phyloP scores from a whole-genome alignment of 2,888 invertebrate species.

The Sylvicola cinctus region DNA sequence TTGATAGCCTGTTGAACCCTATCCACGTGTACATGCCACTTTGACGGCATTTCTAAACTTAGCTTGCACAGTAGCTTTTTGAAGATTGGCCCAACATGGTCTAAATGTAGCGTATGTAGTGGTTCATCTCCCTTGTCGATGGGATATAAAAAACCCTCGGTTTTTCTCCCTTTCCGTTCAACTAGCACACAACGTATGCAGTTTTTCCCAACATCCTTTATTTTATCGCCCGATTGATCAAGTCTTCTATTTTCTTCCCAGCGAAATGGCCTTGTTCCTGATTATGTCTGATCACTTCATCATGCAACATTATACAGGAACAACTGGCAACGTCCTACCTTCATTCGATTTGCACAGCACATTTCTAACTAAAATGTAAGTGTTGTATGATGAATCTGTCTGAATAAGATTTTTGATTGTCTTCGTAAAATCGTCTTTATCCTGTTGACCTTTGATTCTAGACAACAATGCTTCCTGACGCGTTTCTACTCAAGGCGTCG shows the following conservation, averaged over 20 bases:
- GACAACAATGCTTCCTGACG: not conserved
- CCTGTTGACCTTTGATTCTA: not conserved
- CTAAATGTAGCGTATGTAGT: not conserved
- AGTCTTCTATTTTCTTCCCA: not conserved
- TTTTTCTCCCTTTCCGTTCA: not conserved
- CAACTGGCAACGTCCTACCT: not conserved
- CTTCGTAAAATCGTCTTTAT: not conserved
- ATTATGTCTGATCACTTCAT: not conserved
- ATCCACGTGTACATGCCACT: no score
- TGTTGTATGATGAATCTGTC: not conserved
- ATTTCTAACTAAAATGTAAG: not conserved
- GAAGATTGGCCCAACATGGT: not conserved
- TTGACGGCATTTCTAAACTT: no score
- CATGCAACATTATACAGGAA: not conserved
- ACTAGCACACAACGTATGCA: not conserved
- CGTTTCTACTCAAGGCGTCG: not conserved
- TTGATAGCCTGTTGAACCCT: no score
- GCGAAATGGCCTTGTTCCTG: not conserved
- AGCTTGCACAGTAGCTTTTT: no score
- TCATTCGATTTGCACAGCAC: not conserved
- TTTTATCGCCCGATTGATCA: not conserved
- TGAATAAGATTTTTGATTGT: not conserved
- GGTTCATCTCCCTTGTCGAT: not conserved
- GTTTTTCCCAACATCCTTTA: not conserved
- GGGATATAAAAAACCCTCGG: not conserved